A percentile compares a stretch with the other conserved stretches of the same genome.
Evolutionary conservation across 2,797 vertebrate species (phyloP).

Genomic region (Dicrostonyx torquatus): DNA sequence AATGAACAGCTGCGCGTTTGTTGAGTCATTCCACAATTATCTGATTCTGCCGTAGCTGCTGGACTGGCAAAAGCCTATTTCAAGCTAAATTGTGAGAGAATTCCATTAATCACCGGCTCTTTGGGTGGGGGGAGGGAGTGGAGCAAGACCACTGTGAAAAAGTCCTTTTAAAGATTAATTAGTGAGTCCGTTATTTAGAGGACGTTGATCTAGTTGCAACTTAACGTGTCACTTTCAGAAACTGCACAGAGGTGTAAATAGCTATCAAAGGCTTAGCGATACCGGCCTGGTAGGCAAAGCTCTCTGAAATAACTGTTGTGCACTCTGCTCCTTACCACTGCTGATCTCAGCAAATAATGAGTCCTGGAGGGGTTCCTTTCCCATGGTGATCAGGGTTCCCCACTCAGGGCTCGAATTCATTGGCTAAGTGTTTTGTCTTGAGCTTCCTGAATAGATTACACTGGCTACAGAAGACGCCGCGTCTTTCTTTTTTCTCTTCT

Average conservation of each 20-base stretch:
- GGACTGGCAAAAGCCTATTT: slow-evolving; percentile 62
- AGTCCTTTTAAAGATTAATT: slow-evolving; percentile 57
- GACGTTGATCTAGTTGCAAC: slow-evolving; percentile 44
- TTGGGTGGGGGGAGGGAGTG: background rate
- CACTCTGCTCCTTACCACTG: background rate
- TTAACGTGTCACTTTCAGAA: slow-evolving; percentile 51
- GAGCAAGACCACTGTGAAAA: slow-evolving; percentile 5
- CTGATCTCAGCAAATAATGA: background rate
- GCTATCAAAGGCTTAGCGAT: slow-evolving; percentile 12
- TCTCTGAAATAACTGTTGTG: slow-evolving; percentile 21
- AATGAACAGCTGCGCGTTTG: slow-evolving; percentile 77
- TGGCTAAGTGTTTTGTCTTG: background rate
- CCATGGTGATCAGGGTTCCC: background rate
- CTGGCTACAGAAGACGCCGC: slow-evolving; percentile 53
- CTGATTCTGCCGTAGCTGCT: slow-evolving; percentile 75
- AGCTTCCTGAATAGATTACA: background rate
- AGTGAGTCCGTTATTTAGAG: slow-evolving; percentile 55
- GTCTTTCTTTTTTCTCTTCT: slow-evolving; percentile 13
- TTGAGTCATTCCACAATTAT: slow-evolving; percentile 80
- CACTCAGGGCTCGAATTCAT: background rate
- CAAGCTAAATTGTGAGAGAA: slow-evolving; percentile 74
- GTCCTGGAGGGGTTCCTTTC: background rate
- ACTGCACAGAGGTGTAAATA: slow-evolving; percentile 22
- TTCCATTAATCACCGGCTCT: slow-evolving; percentile 64
- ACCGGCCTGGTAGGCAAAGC: slow-evolving; percentile 23